Evolutionary conservation across 2,888 invertebrate species (phyloP).

Genomic region (Caenorhabditis sp.): DNA sequence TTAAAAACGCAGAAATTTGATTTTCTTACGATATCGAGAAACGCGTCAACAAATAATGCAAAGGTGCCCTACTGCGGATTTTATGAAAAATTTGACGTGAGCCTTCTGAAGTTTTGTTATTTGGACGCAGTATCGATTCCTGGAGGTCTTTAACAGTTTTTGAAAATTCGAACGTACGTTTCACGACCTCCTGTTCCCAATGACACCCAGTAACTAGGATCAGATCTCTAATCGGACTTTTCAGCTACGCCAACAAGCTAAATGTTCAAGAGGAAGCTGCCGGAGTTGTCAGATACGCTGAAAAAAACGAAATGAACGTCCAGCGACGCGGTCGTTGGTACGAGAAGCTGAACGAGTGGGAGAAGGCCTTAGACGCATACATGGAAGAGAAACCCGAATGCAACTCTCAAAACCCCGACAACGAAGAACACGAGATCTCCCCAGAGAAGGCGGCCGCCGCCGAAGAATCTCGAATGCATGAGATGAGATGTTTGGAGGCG

Average conservation of each 20-base stretch:
- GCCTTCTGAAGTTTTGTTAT: no score
- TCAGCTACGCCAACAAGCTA: conserved; percentile 94
- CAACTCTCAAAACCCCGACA: not conserved
- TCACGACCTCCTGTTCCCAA: no score
- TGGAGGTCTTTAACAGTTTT: no score
- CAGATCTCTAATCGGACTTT: not conserved
- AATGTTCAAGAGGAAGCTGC: conserved; percentile 99
- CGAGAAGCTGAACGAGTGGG: conserved; percentile 99
- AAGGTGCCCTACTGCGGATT: no score
- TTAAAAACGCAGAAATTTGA: no score
- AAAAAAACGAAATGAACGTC: conserved; percentile 70
- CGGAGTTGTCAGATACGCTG: conserved; percentile 91
- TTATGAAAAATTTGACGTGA: no score
- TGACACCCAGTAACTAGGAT: no score
- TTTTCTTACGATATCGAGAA: no score
- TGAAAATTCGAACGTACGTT: no score
- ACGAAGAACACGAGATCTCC: not conserved
- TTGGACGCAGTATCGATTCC: no score
- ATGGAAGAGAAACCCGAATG: conserved; percentile 84
- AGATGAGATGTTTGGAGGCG: conserved; percentile 97
- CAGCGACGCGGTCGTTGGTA: conserved; percentile 92
- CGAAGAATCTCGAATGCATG: conserved; percentile 89
- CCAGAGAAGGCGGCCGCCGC: conserved; percentile 84
- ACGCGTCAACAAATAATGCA: no score
- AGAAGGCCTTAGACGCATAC: conserved; percentile 93